Percentiles rank a stretch among this genome's conserved stretches.
These are phyloP conservation scores for Palaemon carinicauda DNA, from an alignment of 1,140 invertebrate genomes.

Conservation along the genomic window DNA sequence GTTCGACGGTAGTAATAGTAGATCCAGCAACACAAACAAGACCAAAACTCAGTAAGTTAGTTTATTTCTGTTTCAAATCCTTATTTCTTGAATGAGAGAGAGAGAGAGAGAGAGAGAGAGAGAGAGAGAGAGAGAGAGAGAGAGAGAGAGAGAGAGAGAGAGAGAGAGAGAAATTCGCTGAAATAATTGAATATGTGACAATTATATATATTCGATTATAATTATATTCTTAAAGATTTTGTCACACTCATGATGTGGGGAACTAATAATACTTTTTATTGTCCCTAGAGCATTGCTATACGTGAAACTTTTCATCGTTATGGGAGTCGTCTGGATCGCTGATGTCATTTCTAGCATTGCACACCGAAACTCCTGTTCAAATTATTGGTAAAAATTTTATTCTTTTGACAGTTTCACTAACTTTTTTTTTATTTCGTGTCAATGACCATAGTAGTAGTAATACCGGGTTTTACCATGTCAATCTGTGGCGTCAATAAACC, in stretches of 20 bases:
- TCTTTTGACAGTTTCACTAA: too few species aligned
- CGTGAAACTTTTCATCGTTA: slow-evolving; percentile 50
- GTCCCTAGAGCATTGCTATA: slow-evolving; percentile 28
- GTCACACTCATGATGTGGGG: background rate
- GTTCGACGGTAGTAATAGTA: slow-evolving; percentile 68
- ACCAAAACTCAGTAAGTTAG: slow-evolving; percentile 62
- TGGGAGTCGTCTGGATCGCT: slow-evolving; percentile 49
- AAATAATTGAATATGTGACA: too few species aligned
- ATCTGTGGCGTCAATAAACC: too few species aligned
- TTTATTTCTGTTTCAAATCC: background rate
- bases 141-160: too few species aligned
- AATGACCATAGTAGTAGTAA: too few species aligned
- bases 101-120: background rate
- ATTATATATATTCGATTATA: too few species aligned
- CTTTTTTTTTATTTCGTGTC: too few species aligned
- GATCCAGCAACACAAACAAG: slow-evolving; percentile 21
- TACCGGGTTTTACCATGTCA: too few species aligned
- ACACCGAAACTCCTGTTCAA: slow-evolving; percentile 14
- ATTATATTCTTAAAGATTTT: too few species aligned
- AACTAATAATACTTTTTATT: background rate
- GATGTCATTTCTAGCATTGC: slow-evolving; percentile 16
- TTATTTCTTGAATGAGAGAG: background rate
- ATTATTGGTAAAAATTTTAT: background rate
- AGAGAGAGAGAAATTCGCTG: too few species aligned
- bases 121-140: background rate